Percentiles rank a stretch among this genome's conserved stretches.
phyloP scores from a whole-genome alignment of 2,113 vertebrate species.

The Caracal caracal region DNA sequence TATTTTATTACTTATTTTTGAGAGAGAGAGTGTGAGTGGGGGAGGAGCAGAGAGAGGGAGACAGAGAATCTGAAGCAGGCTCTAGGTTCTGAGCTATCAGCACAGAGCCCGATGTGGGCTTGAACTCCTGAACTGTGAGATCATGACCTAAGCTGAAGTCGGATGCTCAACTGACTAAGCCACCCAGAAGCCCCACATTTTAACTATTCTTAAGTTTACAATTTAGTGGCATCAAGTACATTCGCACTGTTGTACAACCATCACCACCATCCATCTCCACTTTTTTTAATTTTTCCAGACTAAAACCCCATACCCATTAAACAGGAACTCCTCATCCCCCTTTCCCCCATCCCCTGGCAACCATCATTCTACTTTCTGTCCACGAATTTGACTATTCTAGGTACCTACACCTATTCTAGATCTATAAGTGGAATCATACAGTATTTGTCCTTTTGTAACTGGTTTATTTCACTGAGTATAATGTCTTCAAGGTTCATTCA shows the following conservation, averaged over 20 bases:
- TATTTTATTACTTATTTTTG: too few relatives aligned
- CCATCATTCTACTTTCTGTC: neutral
- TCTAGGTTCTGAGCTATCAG: too few relatives aligned
- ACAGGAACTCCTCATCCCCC: neutral
- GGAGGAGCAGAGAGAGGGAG: too few relatives aligned
- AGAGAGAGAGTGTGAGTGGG: too few relatives aligned
- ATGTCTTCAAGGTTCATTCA: neutral
- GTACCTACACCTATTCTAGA: neutral
- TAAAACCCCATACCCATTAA: neutral
- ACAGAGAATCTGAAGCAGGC: too few relatives aligned
- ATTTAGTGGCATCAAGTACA: neutral
- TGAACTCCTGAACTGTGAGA: too few relatives aligned
- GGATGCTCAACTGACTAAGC: too few relatives aligned
- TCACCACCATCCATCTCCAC: neutral
- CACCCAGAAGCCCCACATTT: neutral
- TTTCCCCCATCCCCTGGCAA: neutral
- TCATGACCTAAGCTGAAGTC: too few relatives aligned
- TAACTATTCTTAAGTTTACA: neutral
- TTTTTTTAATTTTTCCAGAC: neutral
- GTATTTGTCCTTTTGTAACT: neutral
- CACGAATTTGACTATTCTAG: neutral
- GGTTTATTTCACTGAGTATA: neutral
- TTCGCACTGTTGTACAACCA: neutral
- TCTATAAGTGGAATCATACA: neutral
- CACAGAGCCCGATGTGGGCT: too few relatives aligned